Evolutionary conservation across 2,888 invertebrate genomes (phyloP).

Genomic region (Pseudanteris insignis): DNA sequence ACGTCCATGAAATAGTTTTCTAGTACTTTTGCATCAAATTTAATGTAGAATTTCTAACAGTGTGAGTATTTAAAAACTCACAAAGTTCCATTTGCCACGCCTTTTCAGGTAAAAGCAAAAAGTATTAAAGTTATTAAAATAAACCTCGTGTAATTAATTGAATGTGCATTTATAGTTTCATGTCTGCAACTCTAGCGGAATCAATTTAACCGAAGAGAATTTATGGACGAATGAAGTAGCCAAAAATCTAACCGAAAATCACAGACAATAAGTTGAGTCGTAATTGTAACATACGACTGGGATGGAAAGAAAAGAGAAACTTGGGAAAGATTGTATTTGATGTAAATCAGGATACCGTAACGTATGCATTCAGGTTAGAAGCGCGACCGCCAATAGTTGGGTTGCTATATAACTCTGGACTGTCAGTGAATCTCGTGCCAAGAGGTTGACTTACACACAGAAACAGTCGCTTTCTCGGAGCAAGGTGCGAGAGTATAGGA

Average conservation of each 20-base stretch:
- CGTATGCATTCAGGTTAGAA: slow-evolving; percentile 52
- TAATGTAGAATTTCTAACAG: too few relatives aligned
- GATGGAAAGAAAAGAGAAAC: slow-evolving; percentile 33
- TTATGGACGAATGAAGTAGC: not conserved
- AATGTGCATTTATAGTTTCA: too few relatives aligned
- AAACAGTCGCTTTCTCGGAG: slow-evolving; percentile 36
- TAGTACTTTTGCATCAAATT: too few relatives aligned
- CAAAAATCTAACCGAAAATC: slow-evolving; percentile 14
- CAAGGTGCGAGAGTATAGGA: slow-evolving; percentile 4
- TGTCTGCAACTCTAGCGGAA: too few relatives aligned
- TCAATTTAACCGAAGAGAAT: too few relatives aligned
- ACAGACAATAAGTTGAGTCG: slow-evolving; percentile 10
- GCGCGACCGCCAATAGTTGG: slow-evolving; percentile 47
- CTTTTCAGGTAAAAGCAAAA: too few relatives aligned
- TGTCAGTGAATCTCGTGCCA: slow-evolving; percentile 28
- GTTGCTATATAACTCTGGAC: slow-evolving; percentile 42
- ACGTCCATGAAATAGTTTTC: too few relatives aligned
- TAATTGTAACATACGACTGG: slow-evolving; percentile 37
- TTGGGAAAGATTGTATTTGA: slow-evolving; percentile 18
- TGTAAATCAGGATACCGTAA: slow-evolving; percentile 46
- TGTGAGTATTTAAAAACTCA: too few relatives aligned
- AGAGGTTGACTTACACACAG: slow-evolving; percentile 27
- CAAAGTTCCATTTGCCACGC: too few relatives aligned
- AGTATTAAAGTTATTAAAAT: too few relatives aligned
- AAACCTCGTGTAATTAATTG: too few relatives aligned